Percentiles rank a stretch among this genome's conserved stretches.
Evolutionary conservation across 2,113 vertebrate species (phyloP).

Genomic region (Sylvietta virens): DNA sequence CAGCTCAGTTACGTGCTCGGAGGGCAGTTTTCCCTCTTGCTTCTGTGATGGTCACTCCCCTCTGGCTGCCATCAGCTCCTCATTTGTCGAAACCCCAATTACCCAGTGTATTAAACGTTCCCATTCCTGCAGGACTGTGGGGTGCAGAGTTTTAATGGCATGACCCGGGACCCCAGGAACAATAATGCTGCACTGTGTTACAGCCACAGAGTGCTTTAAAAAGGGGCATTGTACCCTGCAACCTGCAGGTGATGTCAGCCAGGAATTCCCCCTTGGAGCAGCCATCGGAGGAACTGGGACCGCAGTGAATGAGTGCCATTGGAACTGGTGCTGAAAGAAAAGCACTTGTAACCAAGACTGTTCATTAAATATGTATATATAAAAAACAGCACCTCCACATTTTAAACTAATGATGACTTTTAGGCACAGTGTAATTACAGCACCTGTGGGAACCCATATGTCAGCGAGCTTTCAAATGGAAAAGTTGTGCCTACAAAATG

Average conservation of each 20-base stretch:
- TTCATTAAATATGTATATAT: not conserved
- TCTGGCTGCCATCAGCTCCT: not conserved
- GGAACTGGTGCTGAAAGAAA: not conserved
- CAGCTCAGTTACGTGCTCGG: fast-evolving
- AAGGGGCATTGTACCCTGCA: not conserved
- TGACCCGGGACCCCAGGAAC: not conserved
- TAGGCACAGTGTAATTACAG: conserved; percentile 14
- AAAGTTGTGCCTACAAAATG: conserved; percentile 48
- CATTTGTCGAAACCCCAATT: not conserved
- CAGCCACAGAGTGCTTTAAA: not conserved
- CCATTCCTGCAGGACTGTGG: not conserved
- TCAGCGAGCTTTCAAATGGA: not conserved
- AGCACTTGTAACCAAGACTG: not conserved
- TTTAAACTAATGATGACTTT: conserved; percentile 48
- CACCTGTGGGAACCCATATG: conserved; percentile 25
- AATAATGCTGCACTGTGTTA: not conserved
- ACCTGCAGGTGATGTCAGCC: not conserved
- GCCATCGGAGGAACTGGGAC: not conserved
- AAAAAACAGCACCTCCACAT: not conserved
- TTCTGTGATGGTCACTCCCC: not conserved
- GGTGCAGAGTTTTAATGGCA: not conserved
- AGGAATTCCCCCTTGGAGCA: not conserved
- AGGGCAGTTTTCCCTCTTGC: not conserved
- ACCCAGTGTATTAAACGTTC: not conserved
- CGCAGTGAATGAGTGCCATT: not conserved